Base-by-base conservation (phyloP, 2,113 vertebrate genomes). In the Tamias sibiricus region DNA sequence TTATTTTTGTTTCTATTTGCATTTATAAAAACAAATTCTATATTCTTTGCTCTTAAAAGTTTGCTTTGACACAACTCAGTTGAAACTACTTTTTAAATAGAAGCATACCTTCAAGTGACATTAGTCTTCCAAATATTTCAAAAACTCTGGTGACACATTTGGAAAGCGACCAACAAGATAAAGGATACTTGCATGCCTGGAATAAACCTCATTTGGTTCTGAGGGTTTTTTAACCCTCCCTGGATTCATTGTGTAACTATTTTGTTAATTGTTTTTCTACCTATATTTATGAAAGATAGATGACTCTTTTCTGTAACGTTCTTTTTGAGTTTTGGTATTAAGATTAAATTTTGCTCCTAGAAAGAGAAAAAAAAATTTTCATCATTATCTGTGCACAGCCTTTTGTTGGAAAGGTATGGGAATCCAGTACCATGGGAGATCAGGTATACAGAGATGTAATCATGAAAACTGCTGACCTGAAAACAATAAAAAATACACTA, bases 1-100 rank as follows among this genome's bases (percentile, higher is more conserved):
- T 82, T 3, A 87, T 40, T 81, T 94, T 79, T 59, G 16, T 91
- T 95, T 79, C 81, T 92, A n/a, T n/a, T 26, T 80, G 6, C 17
- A 69, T 49, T 84, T 80, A 69, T 37, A 35, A 83, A 86, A 71
- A n/a, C 28, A 17, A 83, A 52, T 28, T 28, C 0, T 13, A 64
- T 85, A 40, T 9, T 71, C 37, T 37, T 87, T 77, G 57, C 24
- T 81, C 11, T 37, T 54, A 84, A 76, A 89, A 30, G 0, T 66
- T 28, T 68, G 4, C 1, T 77, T 93, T 80, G 22, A 57, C 6
- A 16, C 28, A 47, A 91, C 14, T 93, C 69, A 74, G 68, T 62
- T 17, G 85, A 96, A 80, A 68, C 5, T 10, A 71, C 32, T 37
- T 92, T 87, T 57, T 62, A 91, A 71, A 30, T 16, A 85, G 44